phyloP scores from a whole-genome alignment of 2,888 invertebrate species.

The Kuschelorhynchus macadamiae region DNA sequence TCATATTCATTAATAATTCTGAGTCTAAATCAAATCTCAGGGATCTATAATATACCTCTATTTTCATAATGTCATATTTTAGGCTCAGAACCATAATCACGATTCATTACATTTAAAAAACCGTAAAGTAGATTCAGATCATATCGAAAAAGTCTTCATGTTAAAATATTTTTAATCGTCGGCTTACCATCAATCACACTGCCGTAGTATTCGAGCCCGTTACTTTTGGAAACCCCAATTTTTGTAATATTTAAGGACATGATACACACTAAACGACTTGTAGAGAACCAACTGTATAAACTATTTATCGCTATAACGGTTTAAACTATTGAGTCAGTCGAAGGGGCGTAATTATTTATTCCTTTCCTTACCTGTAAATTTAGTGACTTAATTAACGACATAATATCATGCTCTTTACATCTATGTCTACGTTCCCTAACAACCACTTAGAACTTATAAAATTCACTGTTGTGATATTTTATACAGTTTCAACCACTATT shows the following conservation, averaged over 20 bases:
- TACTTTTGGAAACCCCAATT: slow-evolving; percentile 54
- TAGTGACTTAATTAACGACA: too few species aligned
- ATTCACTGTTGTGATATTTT: too few species aligned
- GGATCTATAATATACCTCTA: slow-evolving; percentile 45
- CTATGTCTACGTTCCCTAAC: too few species aligned
- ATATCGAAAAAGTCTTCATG: not conserved
- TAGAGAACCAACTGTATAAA: not conserved
- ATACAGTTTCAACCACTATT: too few species aligned
- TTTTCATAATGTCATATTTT: slow-evolving; percentile 45
- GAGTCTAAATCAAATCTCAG: slow-evolving; percentile 49
- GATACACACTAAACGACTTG: not conserved
- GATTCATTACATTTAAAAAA: slow-evolving; percentile 33
- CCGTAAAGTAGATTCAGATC: slow-evolving; percentile 1
- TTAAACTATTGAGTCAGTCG: too few species aligned
- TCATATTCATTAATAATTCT: slow-evolving; percentile 27
- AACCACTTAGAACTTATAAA: too few species aligned
- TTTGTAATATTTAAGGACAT: slow-evolving; percentile 58
- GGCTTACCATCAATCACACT: slow-evolving; percentile 25
- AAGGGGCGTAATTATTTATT: too few species aligned
- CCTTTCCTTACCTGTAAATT: too few species aligned
- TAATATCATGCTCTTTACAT: too few species aligned
- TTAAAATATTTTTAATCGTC: slow-evolving; percentile 29
- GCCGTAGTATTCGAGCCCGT: slow-evolving; percentile 32
- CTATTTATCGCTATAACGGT: too few species aligned
- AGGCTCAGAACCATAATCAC: slow-evolving; percentile 38